Evolutionary conservation across 2,888 invertebrate genomes (phyloP).

Genomic region (Dolichomitus sp.): DNA sequence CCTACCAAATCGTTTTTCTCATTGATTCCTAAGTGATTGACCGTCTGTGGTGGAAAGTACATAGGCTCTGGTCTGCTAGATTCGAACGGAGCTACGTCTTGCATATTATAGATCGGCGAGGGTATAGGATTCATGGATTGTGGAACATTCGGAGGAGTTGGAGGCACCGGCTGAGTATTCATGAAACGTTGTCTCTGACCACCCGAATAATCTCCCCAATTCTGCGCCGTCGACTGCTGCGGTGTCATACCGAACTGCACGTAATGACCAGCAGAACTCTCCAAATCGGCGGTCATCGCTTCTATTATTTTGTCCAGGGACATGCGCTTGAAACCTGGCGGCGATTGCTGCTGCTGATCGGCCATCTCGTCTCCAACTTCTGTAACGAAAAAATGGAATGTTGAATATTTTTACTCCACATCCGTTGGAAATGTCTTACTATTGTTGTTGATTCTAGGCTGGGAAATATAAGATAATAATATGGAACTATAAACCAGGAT

Average conservation of each 20-base stretch:
- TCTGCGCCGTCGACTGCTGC: slow-evolving; percentile 78
- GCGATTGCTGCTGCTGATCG: slow-evolving; percentile 72
- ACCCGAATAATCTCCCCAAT: slow-evolving; percentile 82
- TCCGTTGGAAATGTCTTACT: no score
- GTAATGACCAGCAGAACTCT: slow-evolving; percentile 88
- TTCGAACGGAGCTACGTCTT: slow-evolving; percentile 72
- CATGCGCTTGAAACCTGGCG: slow-evolving; percentile 80
- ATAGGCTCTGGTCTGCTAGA: slow-evolving; percentile 75
- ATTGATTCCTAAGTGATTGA: slow-evolving; percentile 82
- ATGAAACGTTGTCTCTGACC: slow-evolving; percentile 78
- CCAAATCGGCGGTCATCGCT: slow-evolving; percentile 88
- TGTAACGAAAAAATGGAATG: not conserved
- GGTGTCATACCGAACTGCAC: slow-evolving; percentile 87
- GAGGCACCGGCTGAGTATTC: slow-evolving; percentile 67
- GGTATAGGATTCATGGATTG: slow-evolving; percentile 47
- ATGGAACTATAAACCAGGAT: no score
- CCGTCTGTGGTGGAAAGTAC: slow-evolving; percentile 81
- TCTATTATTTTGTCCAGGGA: slow-evolving; percentile 88
- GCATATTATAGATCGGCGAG: slow-evolving; percentile 71
- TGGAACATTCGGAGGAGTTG: slow-evolving; percentile 32
- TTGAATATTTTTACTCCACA: not conserved
- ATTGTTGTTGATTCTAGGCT: not conserved
- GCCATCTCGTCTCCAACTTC: slow-evolving; percentile 67
- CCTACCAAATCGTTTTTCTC: slow-evolving; percentile 83
- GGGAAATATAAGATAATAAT: no score